These are phyloP conservation scores for Drosophila anomalata DNA, from an alignment of 2,888 invertebrate species.

Conservation along the genomic window DNA sequence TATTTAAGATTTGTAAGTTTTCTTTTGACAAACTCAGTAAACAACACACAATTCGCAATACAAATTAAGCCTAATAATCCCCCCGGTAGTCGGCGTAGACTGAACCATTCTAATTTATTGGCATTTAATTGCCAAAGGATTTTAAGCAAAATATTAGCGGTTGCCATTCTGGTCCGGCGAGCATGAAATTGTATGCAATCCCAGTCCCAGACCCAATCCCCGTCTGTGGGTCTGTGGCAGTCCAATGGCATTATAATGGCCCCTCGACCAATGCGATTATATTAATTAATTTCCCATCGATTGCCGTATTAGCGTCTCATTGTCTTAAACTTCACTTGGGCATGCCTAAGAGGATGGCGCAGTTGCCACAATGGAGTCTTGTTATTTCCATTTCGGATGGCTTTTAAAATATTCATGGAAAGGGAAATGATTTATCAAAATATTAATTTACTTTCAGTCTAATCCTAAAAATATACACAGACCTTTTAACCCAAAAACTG, in stretches of 20 bases:
- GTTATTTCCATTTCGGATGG: not conserved
- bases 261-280: slow-evolving; percentile 55
- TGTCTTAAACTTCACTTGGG: slow-evolving; percentile 49
- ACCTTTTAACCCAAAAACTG: not conserved
- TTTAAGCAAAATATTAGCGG: slow-evolving; percentile 58
- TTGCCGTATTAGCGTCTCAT: slow-evolving; percentile 44
- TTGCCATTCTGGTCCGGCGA: slow-evolving; percentile 41
- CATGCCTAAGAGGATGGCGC: slow-evolving; percentile 39
- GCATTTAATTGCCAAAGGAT: slow-evolving; percentile 61
- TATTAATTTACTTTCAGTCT: slow-evolving; percentile 5
- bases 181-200: slow-evolving; percentile 46
- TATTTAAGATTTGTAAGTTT: not conserved
- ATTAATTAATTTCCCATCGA: slow-evolving; percentile 73
- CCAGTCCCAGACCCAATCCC: slow-evolving; percentile 7
- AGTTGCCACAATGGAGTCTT: not conserved
- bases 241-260: slow-evolving; percentile 34
- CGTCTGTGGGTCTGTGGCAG: slow-evolving; percentile 2
- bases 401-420: slow-evolving; percentile 10
- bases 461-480: not conserved
- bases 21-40: slow-evolving; percentile 13
- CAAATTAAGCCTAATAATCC: slow-evolving; percentile 40
- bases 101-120: slow-evolving; percentile 52
- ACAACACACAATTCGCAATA: slow-evolving; percentile 31
- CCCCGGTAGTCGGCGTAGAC: slow-evolving; percentile 5
- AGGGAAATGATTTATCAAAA: not conserved